Base-by-base conservation (phyloP, 2,113 vertebrate species). In the Ursus arctos region DNA sequence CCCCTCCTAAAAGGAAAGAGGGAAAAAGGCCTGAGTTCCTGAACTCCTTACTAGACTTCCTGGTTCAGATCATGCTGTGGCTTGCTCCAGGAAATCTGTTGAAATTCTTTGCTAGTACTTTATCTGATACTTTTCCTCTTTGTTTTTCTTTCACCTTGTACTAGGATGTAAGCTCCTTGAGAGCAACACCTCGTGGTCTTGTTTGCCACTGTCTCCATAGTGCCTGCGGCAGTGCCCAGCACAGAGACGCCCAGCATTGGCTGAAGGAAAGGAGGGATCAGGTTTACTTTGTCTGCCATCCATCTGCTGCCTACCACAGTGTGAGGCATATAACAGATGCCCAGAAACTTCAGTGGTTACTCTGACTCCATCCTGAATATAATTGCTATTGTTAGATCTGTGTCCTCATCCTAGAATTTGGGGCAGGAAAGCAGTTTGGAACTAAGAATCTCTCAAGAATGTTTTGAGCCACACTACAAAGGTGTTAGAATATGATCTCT, bases 401-500 rank as follows among this genome's bases (percentile, higher is more conserved):
- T 65, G 57, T 94, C 83, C 55, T 91, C 43, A 88, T 94, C 51
- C 84, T 93, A 49, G 53, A 80, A 74, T 51, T 88, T 69, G 55
- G 71, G 80, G 59, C 59, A 82, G 85, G 49, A 94, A 84, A 77
- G 33, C 51, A 33, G 43, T 84, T 63, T 90, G 57, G 33, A 92
- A 90, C 33, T 47, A 74, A 95, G 77, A 82, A 18, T 92, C 63
- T 92, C 90, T 76, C 36, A 92, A 96, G 87, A 86, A 12, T 93
- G 33, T 79, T 95, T 97, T 86, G 72, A 97, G 77, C 74, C 43
- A 65, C 43, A 74, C 33, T 83, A 22, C 49, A 77, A 57, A n/a
- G 28, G 94, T 91, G 4, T 94, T 94, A 81, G 79, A 77, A 86
- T 96, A 65, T 59, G 28, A 83, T 94, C 83, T 96, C 63, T 83